These are phyloP conservation scores for Polypedilum pembai DNA, from an alignment of 1,140 invertebrate genomes.

Conservation along the genomic window DNA sequence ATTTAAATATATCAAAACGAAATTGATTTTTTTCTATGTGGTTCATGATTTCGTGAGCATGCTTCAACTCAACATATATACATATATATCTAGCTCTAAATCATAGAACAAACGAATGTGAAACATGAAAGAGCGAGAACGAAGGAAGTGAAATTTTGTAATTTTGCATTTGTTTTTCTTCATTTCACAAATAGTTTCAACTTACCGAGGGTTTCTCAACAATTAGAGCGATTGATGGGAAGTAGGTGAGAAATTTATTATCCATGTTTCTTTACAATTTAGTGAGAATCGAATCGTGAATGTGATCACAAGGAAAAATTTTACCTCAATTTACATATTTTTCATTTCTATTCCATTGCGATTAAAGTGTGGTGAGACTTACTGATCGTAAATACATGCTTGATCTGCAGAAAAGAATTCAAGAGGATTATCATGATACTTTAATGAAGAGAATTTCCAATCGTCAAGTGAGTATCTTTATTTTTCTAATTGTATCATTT, in stretches of 20 bases:
- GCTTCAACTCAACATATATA: no score
- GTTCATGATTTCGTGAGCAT: no score
- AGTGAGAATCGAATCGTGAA: neutral
- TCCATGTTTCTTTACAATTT: neutral
- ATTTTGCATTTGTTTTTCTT: neutral
- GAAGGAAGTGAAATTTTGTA: no score
- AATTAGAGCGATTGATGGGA: conserved; percentile 55
- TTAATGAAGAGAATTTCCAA: conserved; percentile 50
- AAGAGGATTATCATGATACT: conserved; percentile 50
- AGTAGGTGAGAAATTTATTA: conserved; percentile 38
- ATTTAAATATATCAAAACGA: no score
- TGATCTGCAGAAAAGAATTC: conserved; percentile 48
- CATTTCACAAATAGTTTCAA: conserved; percentile 44
- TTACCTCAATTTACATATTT: neutral
- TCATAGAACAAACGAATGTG: no score
- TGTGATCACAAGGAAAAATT: neutral
- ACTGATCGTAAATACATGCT: conserved; percentile 58
- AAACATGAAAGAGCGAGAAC: no score
- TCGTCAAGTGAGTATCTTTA: conserved; percentile 47
- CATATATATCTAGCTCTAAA: no score
- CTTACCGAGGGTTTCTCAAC: conserved; percentile 48
- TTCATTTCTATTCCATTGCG: neutral
- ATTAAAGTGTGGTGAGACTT: conserved; percentile 48
- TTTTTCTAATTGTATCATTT: neutral
- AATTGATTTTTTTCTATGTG: no score